phyloP scores from a whole-genome alignment of 2,797 vertebrate species.

The Manis javanica region DNA sequence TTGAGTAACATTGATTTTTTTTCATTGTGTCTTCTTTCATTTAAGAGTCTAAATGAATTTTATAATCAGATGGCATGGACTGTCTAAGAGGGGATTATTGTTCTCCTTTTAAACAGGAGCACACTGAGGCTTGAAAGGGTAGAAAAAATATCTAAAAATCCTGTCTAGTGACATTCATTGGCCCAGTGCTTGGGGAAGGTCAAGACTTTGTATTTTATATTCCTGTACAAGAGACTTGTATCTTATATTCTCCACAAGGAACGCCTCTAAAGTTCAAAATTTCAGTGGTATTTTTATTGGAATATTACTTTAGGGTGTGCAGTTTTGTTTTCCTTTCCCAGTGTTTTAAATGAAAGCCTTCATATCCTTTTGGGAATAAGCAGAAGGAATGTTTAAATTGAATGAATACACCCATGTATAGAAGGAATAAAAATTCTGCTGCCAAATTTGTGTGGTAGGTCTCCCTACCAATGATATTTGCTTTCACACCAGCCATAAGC shows the following conservation, averaged over 20 bases:
- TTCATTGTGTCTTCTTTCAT: constrained; percentile 20
- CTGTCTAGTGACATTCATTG: background rate
- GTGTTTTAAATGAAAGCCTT: background rate
- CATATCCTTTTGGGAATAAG: background rate
- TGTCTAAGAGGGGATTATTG: background rate
- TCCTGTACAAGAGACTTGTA: background rate
- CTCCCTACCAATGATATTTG: background rate
- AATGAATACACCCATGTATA: background rate
- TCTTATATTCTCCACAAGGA: background rate
- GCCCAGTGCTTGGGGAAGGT: background rate
- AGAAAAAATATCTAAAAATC: background rate
- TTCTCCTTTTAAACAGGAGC: background rate
- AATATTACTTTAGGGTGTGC: background rate
- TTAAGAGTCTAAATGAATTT: constrained; percentile 18
- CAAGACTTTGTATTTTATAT: background rate
- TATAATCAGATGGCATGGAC: background rate
- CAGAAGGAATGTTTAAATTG: constrained; percentile 1
- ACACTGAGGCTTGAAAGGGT: background rate
- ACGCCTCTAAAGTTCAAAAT: background rate
- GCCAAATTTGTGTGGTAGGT: background rate
- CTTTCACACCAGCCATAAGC: background rate
- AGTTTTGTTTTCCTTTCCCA: background rate
- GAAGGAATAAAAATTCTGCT: background rate
- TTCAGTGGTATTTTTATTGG: background rate
- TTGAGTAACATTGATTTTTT: background rate